A percentile compares a stretch with the other conserved stretches of the same genome.
phyloP scores from a whole-genome alignment of 2,797 vertebrate species.

The Florisuga fusca region DNA sequence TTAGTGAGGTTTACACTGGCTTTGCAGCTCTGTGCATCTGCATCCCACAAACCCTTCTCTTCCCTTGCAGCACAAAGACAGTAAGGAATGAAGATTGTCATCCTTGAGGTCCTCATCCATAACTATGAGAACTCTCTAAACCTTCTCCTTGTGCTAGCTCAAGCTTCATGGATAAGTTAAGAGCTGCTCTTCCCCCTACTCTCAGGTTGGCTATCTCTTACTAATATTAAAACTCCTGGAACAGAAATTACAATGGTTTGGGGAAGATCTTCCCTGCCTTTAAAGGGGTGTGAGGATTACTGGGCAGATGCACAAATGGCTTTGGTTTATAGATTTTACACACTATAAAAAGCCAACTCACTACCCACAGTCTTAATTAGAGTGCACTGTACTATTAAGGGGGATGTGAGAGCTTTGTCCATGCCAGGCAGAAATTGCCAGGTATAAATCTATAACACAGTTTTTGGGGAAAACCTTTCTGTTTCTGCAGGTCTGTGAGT shows the following conservation, averaged over 20 bases:
- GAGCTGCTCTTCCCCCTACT: constrained; percentile 7
- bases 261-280: neutral
- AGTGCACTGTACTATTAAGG: neutral
- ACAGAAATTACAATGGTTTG: neutral
- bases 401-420: neutral
- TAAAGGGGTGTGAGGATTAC: constrained; percentile 12
- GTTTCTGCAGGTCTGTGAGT: neutral
- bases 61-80: neutral
- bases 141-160: neutral
- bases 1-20: neutral
- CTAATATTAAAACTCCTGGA: neutral
- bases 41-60: neutral
- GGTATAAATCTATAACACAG: neutral
- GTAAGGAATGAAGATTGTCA: neutral
- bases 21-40: neutral
- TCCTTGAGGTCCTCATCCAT: neutral
- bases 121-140: neutral
- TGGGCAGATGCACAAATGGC: constrained; percentile 27
- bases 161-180: neutral
- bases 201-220: neutral
- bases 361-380: constrained; percentile 33
- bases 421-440: neutral
- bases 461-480: neutral
- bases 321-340: constrained; percentile 59
- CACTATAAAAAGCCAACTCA: constrained; percentile 15